Conservation (phyloP, 1,140 invertebrate genomes). For the Scylla paramamosain region DNA sequence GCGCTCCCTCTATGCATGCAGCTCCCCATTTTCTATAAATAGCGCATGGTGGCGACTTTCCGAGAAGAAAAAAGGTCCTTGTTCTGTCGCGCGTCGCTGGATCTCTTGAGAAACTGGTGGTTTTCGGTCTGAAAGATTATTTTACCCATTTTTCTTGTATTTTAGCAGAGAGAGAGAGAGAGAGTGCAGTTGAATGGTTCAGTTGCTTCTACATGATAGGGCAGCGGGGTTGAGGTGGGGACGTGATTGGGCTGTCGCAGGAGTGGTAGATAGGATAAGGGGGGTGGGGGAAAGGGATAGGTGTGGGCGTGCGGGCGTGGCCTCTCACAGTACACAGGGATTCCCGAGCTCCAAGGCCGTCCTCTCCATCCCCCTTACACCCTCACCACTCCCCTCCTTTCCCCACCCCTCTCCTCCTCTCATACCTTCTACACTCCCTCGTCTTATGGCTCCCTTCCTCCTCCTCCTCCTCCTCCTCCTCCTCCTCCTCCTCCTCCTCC, state of each 20-base stretch:
- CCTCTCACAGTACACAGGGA: constrained; percentile 35
- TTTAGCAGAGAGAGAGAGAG: too few relatives aligned
- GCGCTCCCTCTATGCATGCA: neutral
- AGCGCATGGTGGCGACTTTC: neutral
- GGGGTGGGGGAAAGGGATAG: neutral
- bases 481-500: neutral
- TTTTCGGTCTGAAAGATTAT: neutral
- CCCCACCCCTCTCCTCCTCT: neutral
- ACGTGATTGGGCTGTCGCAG: neutral
- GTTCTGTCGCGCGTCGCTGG: neutral
- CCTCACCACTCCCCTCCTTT: neutral
- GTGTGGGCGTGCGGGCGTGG: constrained; percentile 15
- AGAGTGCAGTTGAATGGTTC: too few relatives aligned
- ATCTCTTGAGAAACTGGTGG: neutral
- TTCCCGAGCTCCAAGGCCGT: constrained; percentile 48
- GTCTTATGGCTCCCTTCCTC: too few relatives aligned
- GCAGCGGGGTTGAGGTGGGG: neutral
- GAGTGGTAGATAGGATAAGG: neutral
- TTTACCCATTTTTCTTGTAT: neutral
- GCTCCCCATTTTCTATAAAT: neutral
- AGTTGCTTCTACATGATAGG: neutral
- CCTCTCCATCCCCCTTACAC: neutral
- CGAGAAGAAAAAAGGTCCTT: neutral
- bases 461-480: neutral
- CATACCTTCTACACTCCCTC: neutral